Conservation (phyloP, 2,113 vertebrate genomes). For the Atlantisia rogersi region DNA sequence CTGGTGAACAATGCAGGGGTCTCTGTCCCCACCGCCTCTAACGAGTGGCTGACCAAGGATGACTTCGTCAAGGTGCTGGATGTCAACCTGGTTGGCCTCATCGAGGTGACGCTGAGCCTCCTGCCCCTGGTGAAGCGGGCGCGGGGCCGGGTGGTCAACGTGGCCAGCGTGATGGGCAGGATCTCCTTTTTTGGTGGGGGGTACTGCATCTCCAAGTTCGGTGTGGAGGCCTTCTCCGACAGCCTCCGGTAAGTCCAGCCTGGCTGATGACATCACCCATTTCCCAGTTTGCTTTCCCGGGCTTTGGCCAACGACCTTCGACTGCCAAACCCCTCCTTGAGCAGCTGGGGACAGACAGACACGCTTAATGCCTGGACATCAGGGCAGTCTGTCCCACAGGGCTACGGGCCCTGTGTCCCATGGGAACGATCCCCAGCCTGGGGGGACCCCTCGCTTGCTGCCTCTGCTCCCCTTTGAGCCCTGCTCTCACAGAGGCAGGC, state of each 20-base stretch:
- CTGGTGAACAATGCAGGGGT: too few relatives aligned
- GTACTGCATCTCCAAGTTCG: conserved; percentile 82
- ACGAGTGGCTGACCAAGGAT: too few relatives aligned
- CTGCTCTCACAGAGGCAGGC: neutral
- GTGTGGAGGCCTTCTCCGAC: conserved; percentile 86
- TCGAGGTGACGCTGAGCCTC: conserved; percentile 81
- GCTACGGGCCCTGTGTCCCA: neutral
- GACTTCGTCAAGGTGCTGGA: too few relatives aligned
- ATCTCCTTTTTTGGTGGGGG: conserved; percentile 72
- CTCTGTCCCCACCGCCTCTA: too few relatives aligned
- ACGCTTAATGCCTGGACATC: fast-evolving
- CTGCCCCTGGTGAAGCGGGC: conserved; percentile 80
- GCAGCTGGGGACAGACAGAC: too few relatives aligned
- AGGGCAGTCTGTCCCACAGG: too few relatives aligned
- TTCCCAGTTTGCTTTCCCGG: neutral
- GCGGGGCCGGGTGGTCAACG: conserved; percentile 79
- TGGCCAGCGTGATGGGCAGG: conserved; percentile 80
- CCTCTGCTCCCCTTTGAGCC: neutral
- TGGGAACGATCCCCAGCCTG: fast-evolving
- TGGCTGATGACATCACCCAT: fast-evolving
- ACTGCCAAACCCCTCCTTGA: fast-evolving
- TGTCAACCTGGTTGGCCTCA: conserved; percentile 72
- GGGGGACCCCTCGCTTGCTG: fast-evolving
- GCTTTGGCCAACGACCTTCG: fast-evolving
- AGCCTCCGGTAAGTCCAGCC: conserved; percentile 60